Evolutionary conservation across 2,888 invertebrate genomes (phyloP), one percentile per base, ranked within the genome.

Genomic region (Lasioglossum pauxillum): DNA sequence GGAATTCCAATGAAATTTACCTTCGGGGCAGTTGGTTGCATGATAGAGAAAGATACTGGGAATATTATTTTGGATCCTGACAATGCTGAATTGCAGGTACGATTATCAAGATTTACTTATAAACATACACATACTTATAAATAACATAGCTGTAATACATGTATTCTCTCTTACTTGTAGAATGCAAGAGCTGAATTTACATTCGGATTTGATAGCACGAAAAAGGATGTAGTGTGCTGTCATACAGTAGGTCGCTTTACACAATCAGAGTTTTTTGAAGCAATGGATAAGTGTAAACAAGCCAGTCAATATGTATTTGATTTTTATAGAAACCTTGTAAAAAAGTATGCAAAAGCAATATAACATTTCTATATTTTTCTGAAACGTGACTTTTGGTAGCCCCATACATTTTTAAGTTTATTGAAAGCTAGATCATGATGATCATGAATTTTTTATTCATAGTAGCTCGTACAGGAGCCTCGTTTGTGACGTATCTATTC

Each of bases 1-100:
- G 98, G 98, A 41, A 95, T 99, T n/a, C 96, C 97, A 23, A 97
- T 99, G 97, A 97, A 97, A 88, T 97, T 96, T 93, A 96, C 98
- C 53, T 97, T 98, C 93, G 98, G 98, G 10, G 98, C 98, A 0
- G 97, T 98, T 0, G 96, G 96, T 79, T 98, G 98, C 94, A 97
- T 97, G 80, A 96, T 98, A 12, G 96, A 97, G 86, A 96, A 96
- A 16, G 94, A 96, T 14, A 91, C 92, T 5, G 96, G 96, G 5
- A 95, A 96, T 84, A 93, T 98, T 0, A 93, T 97, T 71, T 91
- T 98, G 27, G 97, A 98, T 95, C 98, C 98, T 5, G 95, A 95
- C 60, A 89, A 82, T 94, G 91, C 94, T 93, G 93, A 96, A 93
- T 91, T 96, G 93, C 95, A 94, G 92, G 95, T 95, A 95, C 89